These are phyloP conservation scores for Drosophila bocqueti DNA, from an alignment of 1,140 invertebrate genomes.

Conservation along the genomic window DNA sequence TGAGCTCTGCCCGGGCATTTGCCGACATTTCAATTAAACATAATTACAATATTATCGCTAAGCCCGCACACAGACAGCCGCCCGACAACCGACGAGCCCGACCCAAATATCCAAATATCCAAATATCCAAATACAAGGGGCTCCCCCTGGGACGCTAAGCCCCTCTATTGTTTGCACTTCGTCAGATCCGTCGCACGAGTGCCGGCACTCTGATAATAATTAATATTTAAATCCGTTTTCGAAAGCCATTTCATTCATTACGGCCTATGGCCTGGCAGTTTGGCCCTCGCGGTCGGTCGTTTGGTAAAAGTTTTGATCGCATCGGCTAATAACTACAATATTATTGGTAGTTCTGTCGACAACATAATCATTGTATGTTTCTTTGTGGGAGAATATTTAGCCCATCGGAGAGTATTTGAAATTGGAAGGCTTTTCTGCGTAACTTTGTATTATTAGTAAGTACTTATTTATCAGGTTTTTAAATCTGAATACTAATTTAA, in stretches of 20 bases:
- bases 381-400: not conserved
- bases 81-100: not conserved
- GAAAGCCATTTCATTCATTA: conserved; percentile 56
- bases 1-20: conserved; percentile 26
- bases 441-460: too few species aligned
- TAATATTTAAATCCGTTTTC: conserved; percentile 67
- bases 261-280: conserved; percentile 21
- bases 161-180: conserved; percentile 39
- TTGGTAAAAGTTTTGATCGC: conserved; percentile 8
- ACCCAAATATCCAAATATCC: conserved; percentile 13
- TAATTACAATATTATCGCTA: conserved; percentile 66
- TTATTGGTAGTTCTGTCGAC: not conserved
- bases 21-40: conserved; percentile 71
- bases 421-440: too few species aligned
- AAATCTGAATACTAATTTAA: too few species aligned
- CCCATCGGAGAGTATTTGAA: too few species aligned
- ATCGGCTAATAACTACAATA: not conserved
- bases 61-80: conserved; percentile 8
- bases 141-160: not conserved
- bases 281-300: conserved; percentile 1
- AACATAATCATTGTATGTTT: too few species aligned
- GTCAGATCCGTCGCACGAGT: conserved; percentile 48
- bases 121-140: conserved; percentile 5
- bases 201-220: conserved; percentile 71
- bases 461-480: too few species aligned